Evolutionary conservation across 2,797 vertebrate species (phyloP), one percentile per base, ranked within the genome.

Genomic region (Hapalemur alaotrensis): DNA sequence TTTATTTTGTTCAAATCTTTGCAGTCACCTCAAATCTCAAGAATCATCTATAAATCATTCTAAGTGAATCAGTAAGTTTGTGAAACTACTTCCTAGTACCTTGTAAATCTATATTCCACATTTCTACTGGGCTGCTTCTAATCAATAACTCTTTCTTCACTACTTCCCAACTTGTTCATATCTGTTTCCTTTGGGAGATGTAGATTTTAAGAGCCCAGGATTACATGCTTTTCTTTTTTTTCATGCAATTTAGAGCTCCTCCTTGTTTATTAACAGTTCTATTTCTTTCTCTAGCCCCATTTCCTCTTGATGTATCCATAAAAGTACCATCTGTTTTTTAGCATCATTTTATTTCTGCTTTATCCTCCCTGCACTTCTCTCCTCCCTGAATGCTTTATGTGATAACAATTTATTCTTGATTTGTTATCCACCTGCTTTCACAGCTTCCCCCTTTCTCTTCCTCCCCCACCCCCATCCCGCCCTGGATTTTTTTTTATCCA

Each of bases 241-340:
- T 5, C 52, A 70, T 87, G 79, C 28, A 38, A 18, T 69, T 87
- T 81, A 52, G 35, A 76, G 50, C 23, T 63, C 70, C 82, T 93
- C 61, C 63, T 94, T 95, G 50, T 91, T 95, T 97, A 78, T 95
- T 95, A 93, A 67, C 48, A 80, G 23, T 63, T 95, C 65, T 95
- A 18, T 95, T 95, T 97, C 88, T 89, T 98, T 86, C 85, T 91
- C 46, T 73, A 93, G 43, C 43, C 78, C 43, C 48, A 81, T 93
- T 97, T 97, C 95, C 59, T 94, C 92, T 91, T 89, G 65, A 93
- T 76, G 38, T 23, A 70, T 50, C 79, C 85, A 88, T 96, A 91
- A 93, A 94, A 95, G 32, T 59, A 50, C 87, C 81, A 72, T 93
- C 75, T 93, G 85, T 87, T 93, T 95, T 78, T 93, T 84, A 78